Conservation (phyloP, 2,113 vertebrate genomes). For the Brachionichthys hirsutus region DNA sequence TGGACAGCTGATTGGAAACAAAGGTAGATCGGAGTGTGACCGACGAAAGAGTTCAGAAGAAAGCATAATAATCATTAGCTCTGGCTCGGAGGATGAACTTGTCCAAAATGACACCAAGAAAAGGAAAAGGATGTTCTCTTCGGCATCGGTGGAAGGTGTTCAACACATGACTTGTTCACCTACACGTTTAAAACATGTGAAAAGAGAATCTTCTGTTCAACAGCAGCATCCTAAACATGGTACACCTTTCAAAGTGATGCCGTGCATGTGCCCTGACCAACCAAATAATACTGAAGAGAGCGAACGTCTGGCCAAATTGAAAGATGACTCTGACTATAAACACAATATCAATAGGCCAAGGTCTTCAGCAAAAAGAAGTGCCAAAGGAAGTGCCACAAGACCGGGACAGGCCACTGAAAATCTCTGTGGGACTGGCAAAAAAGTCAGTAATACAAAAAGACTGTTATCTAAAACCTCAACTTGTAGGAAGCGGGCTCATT, state of each 20-base stretch:
- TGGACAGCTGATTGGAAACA: no score
- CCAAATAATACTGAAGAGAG: background rate
- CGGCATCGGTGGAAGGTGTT: background rate
- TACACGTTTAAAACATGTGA: no score
- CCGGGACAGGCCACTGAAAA: background rate
- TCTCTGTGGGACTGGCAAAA: background rate
- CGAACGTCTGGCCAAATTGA: background rate
- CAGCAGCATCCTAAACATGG: no score
- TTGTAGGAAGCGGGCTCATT: background rate
- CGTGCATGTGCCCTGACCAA: background rate
- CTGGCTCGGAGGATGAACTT: slow-evolving; percentile 7
- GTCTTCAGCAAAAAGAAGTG: background rate
- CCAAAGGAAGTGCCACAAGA: no score
- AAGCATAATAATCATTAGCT: background rate
- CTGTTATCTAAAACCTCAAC: background rate
- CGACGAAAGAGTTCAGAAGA: no score
- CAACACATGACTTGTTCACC: background rate
- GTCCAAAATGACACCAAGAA: background rate
- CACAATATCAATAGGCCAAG: background rate
- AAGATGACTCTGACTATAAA: background rate
- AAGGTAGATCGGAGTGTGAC: no score
- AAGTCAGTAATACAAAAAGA: background rate
- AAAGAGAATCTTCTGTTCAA: no score
- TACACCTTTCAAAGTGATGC: no score
- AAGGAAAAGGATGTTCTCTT: background rate